Conservation (phyloP, 2,113 vertebrate genomes). For the Nesoenas mayeri region DNA sequence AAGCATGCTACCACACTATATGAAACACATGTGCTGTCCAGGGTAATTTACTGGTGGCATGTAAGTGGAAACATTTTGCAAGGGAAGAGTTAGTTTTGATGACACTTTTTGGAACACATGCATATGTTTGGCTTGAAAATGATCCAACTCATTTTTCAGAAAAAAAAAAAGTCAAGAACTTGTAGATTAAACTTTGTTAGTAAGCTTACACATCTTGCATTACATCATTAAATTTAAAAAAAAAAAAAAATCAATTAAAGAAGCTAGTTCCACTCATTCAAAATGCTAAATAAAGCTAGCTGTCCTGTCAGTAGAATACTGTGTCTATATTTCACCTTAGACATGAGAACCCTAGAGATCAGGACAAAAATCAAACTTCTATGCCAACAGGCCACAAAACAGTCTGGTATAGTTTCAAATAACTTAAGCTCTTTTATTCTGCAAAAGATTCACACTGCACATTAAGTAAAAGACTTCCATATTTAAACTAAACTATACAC, state of each 20-base stretch:
- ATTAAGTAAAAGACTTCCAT: not conserved
- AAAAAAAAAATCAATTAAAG: not conserved
- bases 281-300: not conserved
- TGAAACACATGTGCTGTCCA: slow-evolving; percentile 36
- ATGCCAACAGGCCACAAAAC: not conserved
- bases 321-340: not conserved
- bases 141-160: not conserved
- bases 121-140: not conserved
- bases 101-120: not conserved
- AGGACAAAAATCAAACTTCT: not conserved
- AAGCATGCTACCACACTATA: slow-evolving; percentile 6
- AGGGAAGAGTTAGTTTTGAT: not conserved
- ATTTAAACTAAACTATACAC: not conserved
- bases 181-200: not conserved
- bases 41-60: slow-evolving; percentile 13
- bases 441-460: not conserved
- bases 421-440: not conserved
- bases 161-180: not conserved
- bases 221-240: not conserved
- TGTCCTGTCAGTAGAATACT: not conserved
- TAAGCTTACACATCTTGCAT: not conserved
- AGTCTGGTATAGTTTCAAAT: not conserved
- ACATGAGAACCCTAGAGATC: not conserved
- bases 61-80: not conserved
- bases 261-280: not conserved